phyloP scores from a whole-genome alignment of 2,113 vertebrate genomes.

The Dolichotis patagonum region DNA sequence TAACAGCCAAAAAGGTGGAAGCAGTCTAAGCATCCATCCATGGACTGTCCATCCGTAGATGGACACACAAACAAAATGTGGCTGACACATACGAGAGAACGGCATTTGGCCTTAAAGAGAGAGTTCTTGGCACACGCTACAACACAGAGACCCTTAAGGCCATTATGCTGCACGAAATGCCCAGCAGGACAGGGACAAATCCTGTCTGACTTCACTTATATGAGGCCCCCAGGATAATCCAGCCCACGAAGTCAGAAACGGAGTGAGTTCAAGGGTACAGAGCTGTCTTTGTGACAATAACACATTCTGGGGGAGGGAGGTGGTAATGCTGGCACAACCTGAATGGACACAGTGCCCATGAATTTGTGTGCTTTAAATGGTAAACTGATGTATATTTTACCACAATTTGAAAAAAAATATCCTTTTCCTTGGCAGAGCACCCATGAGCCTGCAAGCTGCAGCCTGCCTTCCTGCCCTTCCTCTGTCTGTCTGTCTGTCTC shows the following conservation, averaged over 20 bases:
- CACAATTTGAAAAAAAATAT: neutral
- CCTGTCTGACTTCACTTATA: neutral
- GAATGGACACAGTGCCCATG: neutral
- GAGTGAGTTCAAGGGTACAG: no score
- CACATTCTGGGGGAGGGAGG: neutral
- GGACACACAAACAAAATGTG: neutral
- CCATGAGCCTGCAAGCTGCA: neutral
- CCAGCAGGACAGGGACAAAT: neutral
- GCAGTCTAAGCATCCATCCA: no score
- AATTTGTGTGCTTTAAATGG: neutral
- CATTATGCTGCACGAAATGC: neutral
- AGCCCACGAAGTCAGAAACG: neutral
- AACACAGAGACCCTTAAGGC: neutral
- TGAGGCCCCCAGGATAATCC: neutral
- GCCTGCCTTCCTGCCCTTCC: neutral
- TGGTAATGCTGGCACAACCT: neutral
- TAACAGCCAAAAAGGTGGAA: neutral
- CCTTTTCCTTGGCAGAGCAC: neutral
- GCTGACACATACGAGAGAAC: neutral
- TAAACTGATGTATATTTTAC: neutral
- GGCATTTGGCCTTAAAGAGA: neutral
- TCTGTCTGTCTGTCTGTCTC: neutral
- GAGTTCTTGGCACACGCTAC: neutral
- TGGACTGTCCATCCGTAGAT: neutral
- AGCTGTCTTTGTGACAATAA: neutral